Percentiles rank a stretch among this genome's conserved stretches.
These are phyloP conservation scores for Dicycla oo DNA, from an alignment of 2,888 invertebrate species.

Conservation along the genomic window DNA sequence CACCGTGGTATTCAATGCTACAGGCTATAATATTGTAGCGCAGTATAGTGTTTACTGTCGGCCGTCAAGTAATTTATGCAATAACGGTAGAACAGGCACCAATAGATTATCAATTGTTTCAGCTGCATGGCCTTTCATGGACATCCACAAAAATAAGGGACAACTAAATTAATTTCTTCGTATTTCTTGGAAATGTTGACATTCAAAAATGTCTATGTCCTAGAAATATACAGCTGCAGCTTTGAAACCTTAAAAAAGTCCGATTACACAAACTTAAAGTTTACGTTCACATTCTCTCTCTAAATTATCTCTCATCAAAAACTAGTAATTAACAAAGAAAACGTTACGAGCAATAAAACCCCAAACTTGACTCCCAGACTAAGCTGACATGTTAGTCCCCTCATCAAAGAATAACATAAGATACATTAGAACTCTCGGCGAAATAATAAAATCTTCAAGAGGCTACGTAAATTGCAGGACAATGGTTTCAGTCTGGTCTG, in stretches of 20 bases:
- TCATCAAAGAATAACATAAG: conserved; percentile 39
- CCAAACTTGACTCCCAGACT: background rate
- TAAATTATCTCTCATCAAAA: conserved; percentile 8
- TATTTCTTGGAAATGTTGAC: too few species aligned
- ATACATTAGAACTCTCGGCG: conserved; percentile 8
- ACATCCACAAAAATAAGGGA: background rate
- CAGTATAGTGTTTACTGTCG: background rate
- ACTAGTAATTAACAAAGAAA: conserved; percentile 26
- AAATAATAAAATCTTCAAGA: conserved; percentile 27
- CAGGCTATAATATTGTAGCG: background rate
- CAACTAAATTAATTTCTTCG: too few species aligned
- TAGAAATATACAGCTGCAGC: background rate
- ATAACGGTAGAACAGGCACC: background rate
- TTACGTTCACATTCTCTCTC: background rate
- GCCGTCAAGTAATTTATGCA: background rate
- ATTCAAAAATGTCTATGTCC: too few species aligned
- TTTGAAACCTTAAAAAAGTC: background rate
- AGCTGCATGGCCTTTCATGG: background rate
- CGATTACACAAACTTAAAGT: background rate
- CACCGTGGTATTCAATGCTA: background rate
- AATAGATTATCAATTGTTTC: conserved; percentile 1
- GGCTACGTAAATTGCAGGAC: conserved; percentile 8
- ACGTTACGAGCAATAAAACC: conserved; percentile 24
- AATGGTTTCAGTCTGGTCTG: conserved; percentile 12
- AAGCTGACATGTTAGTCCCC: conserved; percentile 7